Conservation (phyloP, 2,113 vertebrate species). For the Vimba vimba region DNA sequence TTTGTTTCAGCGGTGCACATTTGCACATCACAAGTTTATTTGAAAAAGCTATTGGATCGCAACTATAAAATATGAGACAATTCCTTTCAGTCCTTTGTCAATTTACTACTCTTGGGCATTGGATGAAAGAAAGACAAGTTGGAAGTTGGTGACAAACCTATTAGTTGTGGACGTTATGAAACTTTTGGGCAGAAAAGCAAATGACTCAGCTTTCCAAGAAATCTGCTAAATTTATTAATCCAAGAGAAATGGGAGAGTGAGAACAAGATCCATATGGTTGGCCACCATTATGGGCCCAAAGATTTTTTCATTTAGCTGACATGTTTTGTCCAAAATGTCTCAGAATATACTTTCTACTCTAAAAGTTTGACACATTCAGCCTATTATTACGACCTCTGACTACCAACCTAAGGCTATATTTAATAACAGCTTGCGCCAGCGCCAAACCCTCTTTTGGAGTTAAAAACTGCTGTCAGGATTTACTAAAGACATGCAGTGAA, state of each 20-base stretch:
- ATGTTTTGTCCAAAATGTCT: background rate
- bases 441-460: too few relatives aligned
- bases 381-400: background rate
- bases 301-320: background rate
- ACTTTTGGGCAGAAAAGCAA: slow-evolving; percentile 22
- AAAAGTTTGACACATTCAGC: too few relatives aligned
- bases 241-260: slow-evolving; percentile 33
- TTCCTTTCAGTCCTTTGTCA: slow-evolving; percentile 64
- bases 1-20: slow-evolving; percentile 1
- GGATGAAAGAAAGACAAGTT: slow-evolving; percentile 57
- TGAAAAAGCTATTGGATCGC: slow-evolving; percentile 3
- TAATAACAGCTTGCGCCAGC: too few relatives aligned
- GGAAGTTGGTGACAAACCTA: slow-evolving; percentile 48
- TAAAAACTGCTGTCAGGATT: too few relatives aligned
- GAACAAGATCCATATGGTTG: slow-evolving; percentile 21
- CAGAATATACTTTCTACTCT: background rate
- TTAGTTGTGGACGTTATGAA: slow-evolving; percentile 48
- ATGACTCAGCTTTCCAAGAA: slow-evolving; percentile 49
- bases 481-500: too few relatives aligned
- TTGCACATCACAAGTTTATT: background rate
- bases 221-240: slow-evolving; percentile 32
- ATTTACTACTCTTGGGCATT: slow-evolving; percentile 57
- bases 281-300: background rate
- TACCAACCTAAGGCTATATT: background rate
- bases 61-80: slow-evolving; percentile 54